Evolutionary conservation across 2,888 invertebrate species (phyloP).

Genomic region (Nomada hirtipes): DNA sequence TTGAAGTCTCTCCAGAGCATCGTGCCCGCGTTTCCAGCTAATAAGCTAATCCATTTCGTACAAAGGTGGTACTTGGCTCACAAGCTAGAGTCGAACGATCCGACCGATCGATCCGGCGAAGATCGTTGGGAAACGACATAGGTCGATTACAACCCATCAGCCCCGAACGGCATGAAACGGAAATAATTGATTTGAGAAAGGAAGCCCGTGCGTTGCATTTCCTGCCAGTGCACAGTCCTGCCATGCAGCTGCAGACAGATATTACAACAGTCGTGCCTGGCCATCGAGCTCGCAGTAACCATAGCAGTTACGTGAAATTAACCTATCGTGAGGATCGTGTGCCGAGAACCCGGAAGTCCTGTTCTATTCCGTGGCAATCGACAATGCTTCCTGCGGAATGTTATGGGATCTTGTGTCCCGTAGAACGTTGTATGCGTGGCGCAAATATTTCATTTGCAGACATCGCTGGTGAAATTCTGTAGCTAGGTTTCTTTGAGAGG

Average conservation of each 20-base stretch:
- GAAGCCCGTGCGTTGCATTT: slow-evolving; percentile 46
- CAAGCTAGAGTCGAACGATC: neutral
- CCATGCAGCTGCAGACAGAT: slow-evolving; percentile 27
- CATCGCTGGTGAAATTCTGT: neutral
- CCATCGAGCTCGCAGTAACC: slow-evolving; percentile 30
- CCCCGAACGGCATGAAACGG: slow-evolving; percentile 1
- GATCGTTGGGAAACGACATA: neutral
- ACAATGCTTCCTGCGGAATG: slow-evolving; percentile 20
- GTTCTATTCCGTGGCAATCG: slow-evolving; percentile 45
- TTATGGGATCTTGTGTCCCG: neutral
- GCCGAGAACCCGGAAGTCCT: slow-evolving; percentile 21
- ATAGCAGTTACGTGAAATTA: slow-evolving; percentile 52
- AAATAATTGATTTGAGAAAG: slow-evolving; percentile 54
- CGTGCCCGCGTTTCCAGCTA: slow-evolving; percentile 6
- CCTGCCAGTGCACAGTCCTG: slow-evolving; percentile 6
- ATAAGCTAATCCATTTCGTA: neutral
- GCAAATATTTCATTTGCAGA: neutral
- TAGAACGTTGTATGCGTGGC: no score
- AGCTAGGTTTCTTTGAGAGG: no score
- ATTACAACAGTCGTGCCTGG: slow-evolving; percentile 17
- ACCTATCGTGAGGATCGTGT: slow-evolving; percentile 33
- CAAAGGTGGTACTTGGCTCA: neutral
- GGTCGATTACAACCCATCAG: slow-evolving; percentile 20
- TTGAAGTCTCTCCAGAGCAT: neutral
- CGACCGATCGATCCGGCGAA: slow-evolving; percentile 11